Conservation (phyloP, 2,113 vertebrate species). For the Galbula dea region DNA sequence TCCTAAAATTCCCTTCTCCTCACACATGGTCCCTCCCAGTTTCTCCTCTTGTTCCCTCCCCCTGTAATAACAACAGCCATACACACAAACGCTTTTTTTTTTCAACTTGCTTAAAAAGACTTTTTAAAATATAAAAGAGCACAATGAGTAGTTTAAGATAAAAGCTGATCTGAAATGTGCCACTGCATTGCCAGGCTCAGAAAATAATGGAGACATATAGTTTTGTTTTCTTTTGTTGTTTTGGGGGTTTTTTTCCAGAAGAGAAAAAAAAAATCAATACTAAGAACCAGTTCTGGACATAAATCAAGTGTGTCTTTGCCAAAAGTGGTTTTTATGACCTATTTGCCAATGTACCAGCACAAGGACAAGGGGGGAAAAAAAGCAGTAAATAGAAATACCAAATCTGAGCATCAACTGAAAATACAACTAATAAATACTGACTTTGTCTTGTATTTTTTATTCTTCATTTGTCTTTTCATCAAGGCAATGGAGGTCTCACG, state of each 20-base stretch:
- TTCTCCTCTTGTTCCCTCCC: constrained; percentile 6
- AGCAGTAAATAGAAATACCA: constrained; percentile 57
- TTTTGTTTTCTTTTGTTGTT: constrained; percentile 61
- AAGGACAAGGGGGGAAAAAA: constrained; percentile 44
- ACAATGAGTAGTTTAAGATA: constrained; percentile 56
- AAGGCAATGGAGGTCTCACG: background rate
- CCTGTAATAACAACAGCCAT: background rate
- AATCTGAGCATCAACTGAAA: constrained; percentile 14
- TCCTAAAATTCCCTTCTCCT: background rate
- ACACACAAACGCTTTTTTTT: background rate
- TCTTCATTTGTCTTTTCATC: background rate
- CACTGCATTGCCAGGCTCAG: constrained; percentile 45
- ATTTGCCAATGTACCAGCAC: constrained; percentile 64
- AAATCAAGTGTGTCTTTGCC: constrained; percentile 74
- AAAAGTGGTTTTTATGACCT: constrained; percentile 72
- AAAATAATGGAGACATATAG: constrained; percentile 71
- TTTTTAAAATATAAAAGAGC: constrained; percentile 18
- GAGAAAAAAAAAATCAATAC: constrained; percentile 71
- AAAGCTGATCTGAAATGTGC: constrained; percentile 54
- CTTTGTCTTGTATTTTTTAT: background rate
- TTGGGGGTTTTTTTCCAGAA: background rate
- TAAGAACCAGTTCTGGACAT: constrained; percentile 66
- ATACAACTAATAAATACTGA: constrained; percentile 26
- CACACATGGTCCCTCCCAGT: background rate
- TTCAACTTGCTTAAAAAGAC: background rate